These are phyloP conservation scores for Rhopalosiphum nymphaeae DNA, from an alignment of 2,888 invertebrate genomes.

Conservation along the genomic window DNA sequence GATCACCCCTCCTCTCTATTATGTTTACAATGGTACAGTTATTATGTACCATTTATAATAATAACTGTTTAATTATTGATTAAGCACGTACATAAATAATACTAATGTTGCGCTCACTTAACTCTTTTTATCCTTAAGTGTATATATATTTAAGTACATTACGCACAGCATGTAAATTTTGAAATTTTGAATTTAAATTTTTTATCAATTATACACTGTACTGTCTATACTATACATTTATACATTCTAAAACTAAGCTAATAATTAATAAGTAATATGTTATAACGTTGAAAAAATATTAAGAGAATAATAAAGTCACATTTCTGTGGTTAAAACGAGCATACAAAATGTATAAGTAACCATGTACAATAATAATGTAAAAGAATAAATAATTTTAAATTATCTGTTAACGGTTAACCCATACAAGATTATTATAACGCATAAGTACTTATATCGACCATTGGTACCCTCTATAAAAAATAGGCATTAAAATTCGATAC, in stretches of 20 bases:
- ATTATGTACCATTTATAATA: no score
- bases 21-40: background rate
- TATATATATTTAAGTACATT: background rate
- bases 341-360: no score
- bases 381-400: background rate
- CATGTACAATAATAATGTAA: no score
- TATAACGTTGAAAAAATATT: background rate
- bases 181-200: background rate
- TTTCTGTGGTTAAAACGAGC: background rate
- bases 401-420: background rate
- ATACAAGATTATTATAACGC: background rate
- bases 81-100: background rate
- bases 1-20: no score
- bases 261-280: background rate
- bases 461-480: background rate
- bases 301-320: background rate
- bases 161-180: background rate
- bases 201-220: background rate
- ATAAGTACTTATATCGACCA: background rate
- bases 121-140: background rate
- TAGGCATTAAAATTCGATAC: background rate
- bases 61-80: background rate
- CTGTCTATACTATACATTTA: background rate
- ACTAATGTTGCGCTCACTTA: background rate
- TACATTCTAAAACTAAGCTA: background rate